Conservation (phyloP, 2,888 invertebrate species). For the Trachelus iudaicus region DNA sequence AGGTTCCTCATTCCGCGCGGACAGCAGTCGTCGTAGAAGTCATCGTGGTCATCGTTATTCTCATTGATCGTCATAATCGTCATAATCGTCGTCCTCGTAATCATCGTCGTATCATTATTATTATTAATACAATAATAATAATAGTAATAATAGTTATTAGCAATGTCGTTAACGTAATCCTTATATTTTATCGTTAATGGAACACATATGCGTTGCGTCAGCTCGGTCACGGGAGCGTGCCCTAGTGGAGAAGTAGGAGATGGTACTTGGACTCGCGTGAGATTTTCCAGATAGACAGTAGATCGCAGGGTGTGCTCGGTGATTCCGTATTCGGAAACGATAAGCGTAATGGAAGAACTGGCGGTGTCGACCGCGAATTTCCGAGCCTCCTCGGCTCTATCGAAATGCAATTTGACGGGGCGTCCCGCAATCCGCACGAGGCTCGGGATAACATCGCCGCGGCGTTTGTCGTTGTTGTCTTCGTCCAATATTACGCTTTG, state of each 20-base stretch:
- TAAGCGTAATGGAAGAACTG: constrained; percentile 67
- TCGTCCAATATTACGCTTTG: constrained; percentile 22
- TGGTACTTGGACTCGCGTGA: constrained; percentile 47
- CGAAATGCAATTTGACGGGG: constrained; percentile 29
- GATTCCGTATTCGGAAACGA: constrained; percentile 63
- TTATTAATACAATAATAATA: constrained; percentile 35
- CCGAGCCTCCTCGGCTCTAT: constrained; percentile 34
- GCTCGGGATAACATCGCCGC: constrained; percentile 16
- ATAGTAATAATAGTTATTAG: constrained; percentile 32
- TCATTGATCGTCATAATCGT: constrained; percentile 10
- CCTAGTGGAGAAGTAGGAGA: constrained; percentile 46
- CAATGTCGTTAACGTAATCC: constrained; percentile 45
- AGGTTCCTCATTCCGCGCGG: background rate
- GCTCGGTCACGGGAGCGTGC: constrained; percentile 59
- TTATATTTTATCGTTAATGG: constrained; percentile 62
- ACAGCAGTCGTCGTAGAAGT: background rate
- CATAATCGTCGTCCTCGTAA: constrained; percentile 14
- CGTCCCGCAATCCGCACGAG: constrained; percentile 22
- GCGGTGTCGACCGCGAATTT: constrained; percentile 48
- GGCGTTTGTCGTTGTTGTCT: constrained; percentile 23
- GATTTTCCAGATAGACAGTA: constrained; percentile 45
- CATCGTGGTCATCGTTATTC: constrained; percentile 8
- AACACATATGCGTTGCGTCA: constrained; percentile 65
- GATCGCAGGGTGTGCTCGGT: constrained; percentile 56
- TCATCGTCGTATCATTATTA: constrained; percentile 14